Evolutionary conservation across 2,113 vertebrate species (phyloP), one percentile per base, ranked within the genome.

Genomic region (Sander vitreus): DNA sequence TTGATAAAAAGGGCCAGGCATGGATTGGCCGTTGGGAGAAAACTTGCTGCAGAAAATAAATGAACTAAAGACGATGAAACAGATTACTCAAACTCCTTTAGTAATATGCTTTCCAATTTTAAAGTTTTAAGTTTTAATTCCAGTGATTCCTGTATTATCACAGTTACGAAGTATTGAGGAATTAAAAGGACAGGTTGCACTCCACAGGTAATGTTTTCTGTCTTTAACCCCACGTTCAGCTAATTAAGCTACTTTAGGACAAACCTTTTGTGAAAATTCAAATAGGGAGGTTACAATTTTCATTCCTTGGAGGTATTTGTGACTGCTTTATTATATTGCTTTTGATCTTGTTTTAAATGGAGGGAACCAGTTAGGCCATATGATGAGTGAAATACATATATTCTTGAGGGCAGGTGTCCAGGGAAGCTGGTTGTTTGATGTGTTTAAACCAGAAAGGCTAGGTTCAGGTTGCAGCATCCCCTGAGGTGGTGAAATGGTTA

Each of bases 271-370:
- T 89, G 77, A 83, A 91, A 88, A 91, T 80, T 81, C 84, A 84
- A 90, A 92, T 87, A 92, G 72, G 23, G 43, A 73, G 74, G 71
- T 68, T 68, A 83, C 75, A 62, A 69, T 88, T 91, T 86, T 81
- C 54, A 73, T 79, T 80, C 83, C 86, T 86, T 25, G 60, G 80
- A 83, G 90, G 78, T 69, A 81, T 87, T 76, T 19, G 65, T 71
- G 55, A 79, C 76, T 23, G 59, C 89, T 86, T 91, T 85, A 91
- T 93, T 90, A 71, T 55, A 91, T 92, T 92, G 79, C 77, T 89
- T 92, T 93, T 69, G 88, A 93, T 93, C 81, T 82, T 60, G 67
- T 68, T 68, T 87, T 85, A 86, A 93, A 88, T 66, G 27, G 80
- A 72, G 76, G 80, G 76, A 62, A 76, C n/a, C 47, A 70, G 88